Conservation (phyloP, 2,888 invertebrate species). For the Macropis europaea region DNA sequence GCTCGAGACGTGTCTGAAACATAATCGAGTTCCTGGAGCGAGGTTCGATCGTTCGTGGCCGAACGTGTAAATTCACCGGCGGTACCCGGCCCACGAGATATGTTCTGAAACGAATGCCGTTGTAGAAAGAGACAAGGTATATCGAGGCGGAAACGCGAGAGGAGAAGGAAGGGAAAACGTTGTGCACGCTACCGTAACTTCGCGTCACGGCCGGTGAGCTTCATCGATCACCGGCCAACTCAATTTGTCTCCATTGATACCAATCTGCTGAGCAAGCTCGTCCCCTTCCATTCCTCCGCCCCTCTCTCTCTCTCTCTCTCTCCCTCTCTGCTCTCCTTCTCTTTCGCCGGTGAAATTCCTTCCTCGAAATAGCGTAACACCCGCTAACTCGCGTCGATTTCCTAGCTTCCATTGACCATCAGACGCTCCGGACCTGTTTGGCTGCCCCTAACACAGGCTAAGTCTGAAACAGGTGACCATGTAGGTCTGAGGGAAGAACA, state of each 20-base stretch:
- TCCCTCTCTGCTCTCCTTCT: constrained; percentile 21
- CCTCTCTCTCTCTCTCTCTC: constrained; percentile 10
- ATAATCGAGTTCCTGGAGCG: constrained; percentile 29
- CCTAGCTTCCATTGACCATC: constrained; percentile 27
- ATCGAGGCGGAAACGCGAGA: constrained; percentile 36
- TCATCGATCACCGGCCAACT: constrained; percentile 79
- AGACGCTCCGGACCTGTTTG: too few species aligned
- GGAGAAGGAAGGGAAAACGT: constrained; percentile 66
- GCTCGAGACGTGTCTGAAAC: constrained; percentile 1
- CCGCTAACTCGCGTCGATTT: constrained; percentile 26
- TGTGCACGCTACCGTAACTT: constrained; percentile 73
- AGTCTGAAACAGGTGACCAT: too few species aligned
- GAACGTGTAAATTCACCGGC: constrained; percentile 52
- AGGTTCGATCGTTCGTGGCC: constrained; percentile 17
- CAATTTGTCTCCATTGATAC: constrained; percentile 80
- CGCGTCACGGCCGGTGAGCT: constrained; percentile 76
- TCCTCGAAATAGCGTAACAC: constrained; percentile 31
- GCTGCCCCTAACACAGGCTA: too few species aligned
- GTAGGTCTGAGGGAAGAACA: too few species aligned
- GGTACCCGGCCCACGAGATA: constrained; percentile 38
- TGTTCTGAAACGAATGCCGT: constrained; percentile 53
- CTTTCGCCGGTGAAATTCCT: constrained; percentile 41
- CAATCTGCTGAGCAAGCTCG: constrained; percentile 78
- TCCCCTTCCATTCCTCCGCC: constrained; percentile 31
- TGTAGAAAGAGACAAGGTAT: constrained; percentile 47